Base-by-base conservation (phyloP, 2,888 invertebrate species). In the Meghimatium bilineatum region DNA sequence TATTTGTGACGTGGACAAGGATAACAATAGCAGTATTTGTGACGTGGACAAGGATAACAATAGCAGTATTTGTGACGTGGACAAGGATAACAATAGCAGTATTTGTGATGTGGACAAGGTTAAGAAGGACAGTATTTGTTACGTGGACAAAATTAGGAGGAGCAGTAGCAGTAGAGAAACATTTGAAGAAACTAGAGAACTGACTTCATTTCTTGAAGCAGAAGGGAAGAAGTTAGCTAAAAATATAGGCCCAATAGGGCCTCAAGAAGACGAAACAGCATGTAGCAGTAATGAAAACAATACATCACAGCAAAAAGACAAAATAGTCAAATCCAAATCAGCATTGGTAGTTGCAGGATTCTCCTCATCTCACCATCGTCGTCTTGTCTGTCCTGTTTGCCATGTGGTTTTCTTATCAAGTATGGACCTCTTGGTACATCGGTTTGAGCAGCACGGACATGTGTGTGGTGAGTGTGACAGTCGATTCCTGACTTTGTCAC, bases 381-480 rank as follows among this genome's bases (percentile, higher is more conserved):
- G 74, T 32, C 74, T 79, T 5, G n/a, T 66, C 0, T 83, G 83
- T 26, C 29, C 72, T 17, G n/a, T 32, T 0, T 83, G 83, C 60
- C 34, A 74, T 49, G 26, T 74, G n/a, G 20, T 83, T 8, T 83
- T 83, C 63, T 74, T 29, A 36, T 83, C 83, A 29, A 74, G 83
- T 66, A 79, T 72, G 49, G 83, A 83, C 49, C 74, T 83, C 3
- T 36, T 83, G 34, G 74, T 83, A 0, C 83, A 83, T 60, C 72
- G 83, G 6, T 79, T 79, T 66, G 83, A 83, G 34, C 79, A 83
- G 74, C 83, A 83, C 44, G 79, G 83, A 1, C 74, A 79, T 52
- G 83, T 83, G 2, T 83, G 83, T 74, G 74, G 79, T 6, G 83
- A 83, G 71, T 83, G 83, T 66, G 83, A 83, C 49, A 56, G 83